Percentiles rank a stretch among this genome's conserved stretches.
Conservation (phyloP, 2,113 vertebrate species). For the Gopherus flavomarginatus region DNA sequence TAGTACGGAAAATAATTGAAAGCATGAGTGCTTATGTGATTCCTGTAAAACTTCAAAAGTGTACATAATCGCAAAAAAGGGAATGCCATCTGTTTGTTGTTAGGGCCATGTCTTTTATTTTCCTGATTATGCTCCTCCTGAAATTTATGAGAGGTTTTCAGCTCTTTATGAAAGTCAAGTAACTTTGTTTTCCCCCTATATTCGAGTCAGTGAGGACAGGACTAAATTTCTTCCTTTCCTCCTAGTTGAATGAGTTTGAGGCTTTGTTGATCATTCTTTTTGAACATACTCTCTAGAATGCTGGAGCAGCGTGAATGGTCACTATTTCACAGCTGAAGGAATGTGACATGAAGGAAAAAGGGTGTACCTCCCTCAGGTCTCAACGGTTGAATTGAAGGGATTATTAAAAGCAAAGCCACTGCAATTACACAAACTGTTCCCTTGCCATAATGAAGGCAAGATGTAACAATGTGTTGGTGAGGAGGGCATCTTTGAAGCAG, state of each 20-base stretch:
- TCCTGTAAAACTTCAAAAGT: slow-evolving; percentile 81
- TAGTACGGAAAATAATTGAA: slow-evolving; percentile 81
- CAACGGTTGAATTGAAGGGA: slow-evolving; percentile 26
- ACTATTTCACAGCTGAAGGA: slow-evolving; percentile 40
- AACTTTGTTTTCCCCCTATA: slow-evolving; percentile 61
- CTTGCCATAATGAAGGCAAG: slow-evolving; percentile 73
- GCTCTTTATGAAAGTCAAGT: slow-evolving; percentile 66
- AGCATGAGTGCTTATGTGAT: slow-evolving; percentile 77
- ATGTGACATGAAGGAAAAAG: slow-evolving; percentile 21
- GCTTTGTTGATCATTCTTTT: slow-evolving; percentile 18
- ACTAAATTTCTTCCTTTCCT: slow-evolving; percentile 51
- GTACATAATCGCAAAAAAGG: slow-evolving; percentile 70
- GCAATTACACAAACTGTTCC: slow-evolving; percentile 41
- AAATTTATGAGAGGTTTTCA: slow-evolving; percentile 68
- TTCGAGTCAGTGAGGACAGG: slow-evolving; percentile 48
- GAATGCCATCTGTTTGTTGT: slow-evolving; percentile 82
- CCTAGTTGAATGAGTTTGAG: slow-evolving; percentile 18
- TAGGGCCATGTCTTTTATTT: slow-evolving; percentile 79
- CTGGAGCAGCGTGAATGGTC: slow-evolving; percentile 34
- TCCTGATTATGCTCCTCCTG: slow-evolving; percentile 71
- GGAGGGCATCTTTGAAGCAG: slow-evolving; percentile 71
- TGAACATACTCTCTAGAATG: slow-evolving; percentile 28
- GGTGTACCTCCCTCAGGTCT: slow-evolving; percentile 57
- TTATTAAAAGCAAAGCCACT: slow-evolving; percentile 67
- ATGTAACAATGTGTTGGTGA: slow-evolving; percentile 75